Base-by-base conservation (phyloP, 2,113 vertebrate genomes). In the Oryzias celebensis region DNA sequence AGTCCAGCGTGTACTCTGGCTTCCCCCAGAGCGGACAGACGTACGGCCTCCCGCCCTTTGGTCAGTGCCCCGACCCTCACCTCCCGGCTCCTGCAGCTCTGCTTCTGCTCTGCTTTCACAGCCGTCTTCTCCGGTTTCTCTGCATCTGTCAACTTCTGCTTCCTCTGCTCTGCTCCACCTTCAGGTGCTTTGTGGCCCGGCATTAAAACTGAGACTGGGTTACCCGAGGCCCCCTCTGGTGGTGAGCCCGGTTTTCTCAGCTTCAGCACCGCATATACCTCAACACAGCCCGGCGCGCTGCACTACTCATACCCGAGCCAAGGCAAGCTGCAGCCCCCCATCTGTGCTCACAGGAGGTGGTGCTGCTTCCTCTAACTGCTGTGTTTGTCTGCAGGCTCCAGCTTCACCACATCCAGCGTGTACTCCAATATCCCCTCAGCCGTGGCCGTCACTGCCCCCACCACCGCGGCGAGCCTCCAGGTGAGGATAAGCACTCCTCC, bases 131-230 rank as follows among this genome's bases (percentile, higher is more conserved):
- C 36, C 36, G 36, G 36, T 36, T 36, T 13, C 36, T 36, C 36
- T 36, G 36, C 36, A 10, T 36, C 36, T 36, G 36, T 36, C 36
- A 36, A 36, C 36, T 36, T 36, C 74, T 75, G 80, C 86, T 77
- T 86, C 81, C 83, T 60, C 85, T 85, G 83, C 86, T 81, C 68
- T 84, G 77, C 84, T 79, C 81, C 56, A 42, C 90, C 85, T 82
- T 76, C 80, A 99, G 97, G 96, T 94, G 93, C 96, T 92, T 93
- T 98, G 94, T 99, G 97, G 97, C 97, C 96, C 90, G 97, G 96
- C 93, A 94, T 98, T 90, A 98, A 98, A 94, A 92, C 95, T 86
- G 96, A 98, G 93, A 94, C 94, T 91, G 94, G 93, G 93, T 92
- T 95, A 94, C 93, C 95, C 89, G 95, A 97, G 91, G 91, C 93